These are phyloP conservation scores for Diglossa cyanea DNA, from an alignment of 2,797 vertebrate genomes.

Conservation along the genomic window DNA sequence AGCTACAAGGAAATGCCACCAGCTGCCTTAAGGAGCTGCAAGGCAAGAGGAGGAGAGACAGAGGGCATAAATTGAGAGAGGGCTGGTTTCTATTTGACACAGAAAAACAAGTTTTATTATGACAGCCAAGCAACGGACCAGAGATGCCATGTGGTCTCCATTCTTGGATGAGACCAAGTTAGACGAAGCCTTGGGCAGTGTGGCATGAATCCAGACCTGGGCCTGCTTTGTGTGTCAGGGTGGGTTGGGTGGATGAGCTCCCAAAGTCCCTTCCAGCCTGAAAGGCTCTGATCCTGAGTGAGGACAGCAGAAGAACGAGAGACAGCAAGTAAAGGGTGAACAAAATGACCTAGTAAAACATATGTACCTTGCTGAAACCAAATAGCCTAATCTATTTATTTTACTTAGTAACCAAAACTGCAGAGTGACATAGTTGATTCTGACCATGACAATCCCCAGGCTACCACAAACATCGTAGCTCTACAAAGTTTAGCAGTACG, in stretches of 20 bases:
- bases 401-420: conserved; percentile 30
- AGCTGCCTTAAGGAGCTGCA: background rate
- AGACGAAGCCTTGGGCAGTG: background rate
- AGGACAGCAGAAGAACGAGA: background rate
- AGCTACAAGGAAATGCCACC: background rate
- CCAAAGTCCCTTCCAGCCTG: background rate
- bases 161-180: background rate
- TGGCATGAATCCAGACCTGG: background rate
- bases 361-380: background rate
- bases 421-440: background rate
- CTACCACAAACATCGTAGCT: conserved; percentile 15
- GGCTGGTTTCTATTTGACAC: background rate
- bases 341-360: background rate
- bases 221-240: background rate
- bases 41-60: background rate
- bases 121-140: background rate
- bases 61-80: background rate
- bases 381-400: conserved; percentile 23
- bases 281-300: background rate
- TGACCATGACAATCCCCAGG: conserved; percentile 6
- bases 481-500: background rate
- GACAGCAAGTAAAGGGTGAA: background rate
- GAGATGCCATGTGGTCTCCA: accelerated
- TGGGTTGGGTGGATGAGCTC: background rate
- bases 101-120: accelerated